A percentile compares a stretch with the other conserved stretches of the same genome.
Conservation (phyloP, 2,113 vertebrate genomes). For the Pseudorectes ferrugineus region DNA sequence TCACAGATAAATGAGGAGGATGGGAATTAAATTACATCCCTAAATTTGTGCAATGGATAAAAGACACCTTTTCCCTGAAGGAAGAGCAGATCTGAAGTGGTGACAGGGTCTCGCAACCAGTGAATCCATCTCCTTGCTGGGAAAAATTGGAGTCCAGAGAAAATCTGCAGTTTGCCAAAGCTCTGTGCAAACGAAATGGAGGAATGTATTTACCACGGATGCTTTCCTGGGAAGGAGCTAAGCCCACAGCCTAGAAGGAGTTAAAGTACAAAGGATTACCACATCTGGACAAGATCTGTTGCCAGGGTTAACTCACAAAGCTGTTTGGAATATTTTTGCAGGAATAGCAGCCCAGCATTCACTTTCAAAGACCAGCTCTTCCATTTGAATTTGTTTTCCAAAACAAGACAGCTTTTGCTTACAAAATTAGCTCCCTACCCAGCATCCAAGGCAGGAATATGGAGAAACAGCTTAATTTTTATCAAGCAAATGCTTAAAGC, state of each 20-base stretch:
- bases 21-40: neutral
- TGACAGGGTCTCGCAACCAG: neutral
- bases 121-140: neutral
- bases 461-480: neutral
- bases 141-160: neutral
- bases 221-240: neutral
- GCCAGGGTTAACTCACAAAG: neutral
- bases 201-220: neutral
- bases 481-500: neutral
- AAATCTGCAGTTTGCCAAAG: neutral
- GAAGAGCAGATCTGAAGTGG: neutral
- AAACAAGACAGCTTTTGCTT: neutral
- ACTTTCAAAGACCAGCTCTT: neutral
- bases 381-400: neutral
- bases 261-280: neutral
- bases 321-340: neutral
- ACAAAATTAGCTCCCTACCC: neutral
- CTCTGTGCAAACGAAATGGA: neutral
- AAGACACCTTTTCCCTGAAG: neutral
- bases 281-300: conserved; percentile 15
- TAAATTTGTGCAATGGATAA: neutral
- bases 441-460: neutral
- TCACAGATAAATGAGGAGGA: neutral
- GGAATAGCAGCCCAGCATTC: neutral
- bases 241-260: neutral